Conservation (phyloP, 2,113 vertebrate genomes). For the Mystacornis crossleyi region DNA sequence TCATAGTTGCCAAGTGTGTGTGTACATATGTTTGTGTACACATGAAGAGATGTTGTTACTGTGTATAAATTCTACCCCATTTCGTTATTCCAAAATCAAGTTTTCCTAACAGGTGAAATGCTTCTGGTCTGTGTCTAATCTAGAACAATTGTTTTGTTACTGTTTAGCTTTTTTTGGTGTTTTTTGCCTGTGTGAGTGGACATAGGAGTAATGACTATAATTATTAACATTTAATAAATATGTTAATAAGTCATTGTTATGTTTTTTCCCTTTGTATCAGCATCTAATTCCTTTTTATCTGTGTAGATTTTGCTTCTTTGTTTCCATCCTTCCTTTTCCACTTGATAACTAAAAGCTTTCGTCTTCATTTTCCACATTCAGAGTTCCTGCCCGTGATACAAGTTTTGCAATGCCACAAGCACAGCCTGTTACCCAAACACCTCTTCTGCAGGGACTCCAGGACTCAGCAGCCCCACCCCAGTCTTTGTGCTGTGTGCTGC, state of each 20-base stretch:
- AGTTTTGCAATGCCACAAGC: background rate
- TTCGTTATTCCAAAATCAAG: background rate
- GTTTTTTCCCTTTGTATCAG: background rate
- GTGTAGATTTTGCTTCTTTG: background rate
- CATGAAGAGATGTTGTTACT: background rate
- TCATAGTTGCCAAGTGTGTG: background rate
- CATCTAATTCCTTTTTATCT: background rate
- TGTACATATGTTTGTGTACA: rapidly evolving
- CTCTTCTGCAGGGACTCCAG: background rate
- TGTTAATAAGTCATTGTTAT: background rate
- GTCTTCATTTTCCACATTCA: background rate
- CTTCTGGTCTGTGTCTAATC: background rate
- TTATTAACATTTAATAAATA: background rate
- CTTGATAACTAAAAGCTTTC: background rate
- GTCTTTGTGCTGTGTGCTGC: background rate
- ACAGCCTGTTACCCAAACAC: background rate
- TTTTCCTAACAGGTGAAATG: background rate
- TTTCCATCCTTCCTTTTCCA: background rate
- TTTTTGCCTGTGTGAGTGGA: background rate
- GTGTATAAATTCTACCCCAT: background rate
- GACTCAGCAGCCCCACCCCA: background rate
- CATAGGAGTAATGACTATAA: background rate
- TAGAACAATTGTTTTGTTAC: too few relatives aligned
- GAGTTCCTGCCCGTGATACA: background rate
- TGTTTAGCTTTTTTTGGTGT: background rate